These are phyloP conservation scores for Heliconius hermathena DNA, from an alignment of 1,140 invertebrate species.

Conservation along the genomic window DNA sequence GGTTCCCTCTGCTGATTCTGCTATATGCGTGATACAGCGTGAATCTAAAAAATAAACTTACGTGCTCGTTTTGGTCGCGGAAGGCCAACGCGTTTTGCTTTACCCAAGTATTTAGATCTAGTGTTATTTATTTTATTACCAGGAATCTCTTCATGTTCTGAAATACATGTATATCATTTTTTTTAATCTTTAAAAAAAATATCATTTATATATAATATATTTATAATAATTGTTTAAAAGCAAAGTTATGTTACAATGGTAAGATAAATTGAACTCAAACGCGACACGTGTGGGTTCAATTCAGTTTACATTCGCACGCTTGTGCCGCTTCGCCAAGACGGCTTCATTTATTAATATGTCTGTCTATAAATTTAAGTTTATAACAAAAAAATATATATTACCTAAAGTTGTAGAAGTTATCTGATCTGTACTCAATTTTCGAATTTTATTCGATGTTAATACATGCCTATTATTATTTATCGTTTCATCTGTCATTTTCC, in stretches of 20 bases:
- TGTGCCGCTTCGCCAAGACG: too few relatives aligned
- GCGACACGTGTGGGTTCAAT: too few relatives aligned
- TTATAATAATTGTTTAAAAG: too few relatives aligned
- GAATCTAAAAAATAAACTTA: constrained; percentile 38
- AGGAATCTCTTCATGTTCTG: constrained; percentile 56
- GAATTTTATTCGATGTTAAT: constrained; percentile 63
- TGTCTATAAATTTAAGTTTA: too few relatives aligned
- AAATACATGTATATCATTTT: neutral
- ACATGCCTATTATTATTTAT: constrained; percentile 69
- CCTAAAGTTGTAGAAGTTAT: constrained; percentile 74
- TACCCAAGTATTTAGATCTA: constrained; percentile 67
- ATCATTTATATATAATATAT: neutral
- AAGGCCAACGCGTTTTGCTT: constrained; percentile 61
- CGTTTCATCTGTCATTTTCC: constrained; percentile 58
- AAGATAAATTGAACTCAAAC: too few relatives aligned
- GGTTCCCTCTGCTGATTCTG: too few relatives aligned
- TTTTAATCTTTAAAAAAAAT: neutral
- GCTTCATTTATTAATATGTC: too few relatives aligned
- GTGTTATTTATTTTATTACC: constrained; percentile 47
- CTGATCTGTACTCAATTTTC: constrained; percentile 68
- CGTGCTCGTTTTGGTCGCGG: constrained; percentile 57
- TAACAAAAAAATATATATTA: constrained; percentile 38
- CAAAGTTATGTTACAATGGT: too few relatives aligned
- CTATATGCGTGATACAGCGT: too few relatives aligned
- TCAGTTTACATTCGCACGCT: too few relatives aligned